Percentiles rank a stretch among this genome's conserved stretches.
These are phyloP conservation scores for Pteronura brasiliensis DNA, from an alignment of 2,113 vertebrate species.

Conservation along the genomic window DNA sequence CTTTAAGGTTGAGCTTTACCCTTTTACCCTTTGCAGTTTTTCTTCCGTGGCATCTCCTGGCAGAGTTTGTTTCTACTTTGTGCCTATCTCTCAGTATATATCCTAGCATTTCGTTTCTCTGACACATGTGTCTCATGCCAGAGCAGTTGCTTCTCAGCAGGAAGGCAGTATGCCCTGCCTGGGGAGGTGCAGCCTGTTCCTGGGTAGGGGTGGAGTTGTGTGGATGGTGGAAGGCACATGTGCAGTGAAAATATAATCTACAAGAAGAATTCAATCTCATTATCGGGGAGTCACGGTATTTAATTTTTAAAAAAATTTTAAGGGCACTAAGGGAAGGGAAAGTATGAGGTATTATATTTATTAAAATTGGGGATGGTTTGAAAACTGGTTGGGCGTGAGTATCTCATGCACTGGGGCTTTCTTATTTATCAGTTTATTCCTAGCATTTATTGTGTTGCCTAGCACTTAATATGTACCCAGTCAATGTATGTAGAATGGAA, in stretches of 20 bases:
- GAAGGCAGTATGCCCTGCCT: neutral
- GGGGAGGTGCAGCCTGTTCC: neutral
- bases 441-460: neutral
- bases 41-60: neutral
- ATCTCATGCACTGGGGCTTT: neutral
- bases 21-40: neutral
- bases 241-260: neutral
- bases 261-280: neutral
- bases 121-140: neutral
- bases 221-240: neutral
- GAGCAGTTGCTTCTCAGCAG: neutral
- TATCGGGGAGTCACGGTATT: neutral
- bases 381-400: neutral
- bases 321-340: neutral
- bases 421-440: neutral
- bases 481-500: neutral
- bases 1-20: neutral
- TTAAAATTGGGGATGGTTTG: neutral
- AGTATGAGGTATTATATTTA: too few relatives aligned
- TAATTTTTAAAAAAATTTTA: neutral
- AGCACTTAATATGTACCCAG: neutral
- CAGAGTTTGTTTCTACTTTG: neutral
- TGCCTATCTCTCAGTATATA: neutral
- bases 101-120: neutral
- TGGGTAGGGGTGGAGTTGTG: neutral